These are phyloP conservation scores for Drosophila bifasciata DNA, from an alignment of 1,140 invertebrate genomes.

Conservation along the genomic window DNA sequence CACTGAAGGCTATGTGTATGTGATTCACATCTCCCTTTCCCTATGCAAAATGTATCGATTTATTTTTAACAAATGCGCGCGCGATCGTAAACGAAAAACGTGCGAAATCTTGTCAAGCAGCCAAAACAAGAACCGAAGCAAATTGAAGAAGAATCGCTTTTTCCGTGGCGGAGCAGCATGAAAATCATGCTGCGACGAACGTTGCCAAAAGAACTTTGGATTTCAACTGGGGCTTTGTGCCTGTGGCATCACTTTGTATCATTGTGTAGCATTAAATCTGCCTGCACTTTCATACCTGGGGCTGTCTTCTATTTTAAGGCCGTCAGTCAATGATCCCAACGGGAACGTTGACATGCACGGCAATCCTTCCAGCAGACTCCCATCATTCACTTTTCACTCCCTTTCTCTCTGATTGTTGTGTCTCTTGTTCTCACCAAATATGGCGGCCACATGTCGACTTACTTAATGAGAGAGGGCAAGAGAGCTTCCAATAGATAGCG, in stretches of 20 bases:
- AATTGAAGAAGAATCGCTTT: constrained; percentile 17
- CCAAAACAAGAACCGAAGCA: constrained; percentile 35
- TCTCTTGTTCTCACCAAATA: constrained; percentile 29
- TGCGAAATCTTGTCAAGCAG: constrained; percentile 50
- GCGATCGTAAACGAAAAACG: constrained; percentile 26
- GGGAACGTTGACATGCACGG: constrained; percentile 37
- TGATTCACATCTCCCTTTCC: constrained; percentile 33
- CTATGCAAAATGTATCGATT: constrained; percentile 10
- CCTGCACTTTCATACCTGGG: constrained; percentile 41
- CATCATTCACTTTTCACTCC: neutral
- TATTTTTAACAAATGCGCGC: constrained; percentile 52
- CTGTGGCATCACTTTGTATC: constrained; percentile 27
- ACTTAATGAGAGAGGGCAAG: constrained; percentile 8
- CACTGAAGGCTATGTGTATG: neutral
- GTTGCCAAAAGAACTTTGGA: constrained; percentile 53
- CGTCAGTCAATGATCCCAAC: constrained; percentile 60
- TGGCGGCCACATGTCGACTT: constrained; percentile 33
- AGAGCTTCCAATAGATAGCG: constrained; percentile 26
- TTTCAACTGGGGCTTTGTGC: constrained; percentile 38
- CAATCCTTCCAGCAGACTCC: constrained; percentile 34
- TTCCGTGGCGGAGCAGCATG: constrained; percentile 24
- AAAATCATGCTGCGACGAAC: constrained; percentile 41
- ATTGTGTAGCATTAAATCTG: constrained; percentile 53
- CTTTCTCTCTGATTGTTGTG: no score
- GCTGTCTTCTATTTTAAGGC: constrained; percentile 55